Conservation (phyloP, 2,888 invertebrate genomes). For the Stomorhina lunata region DNA sequence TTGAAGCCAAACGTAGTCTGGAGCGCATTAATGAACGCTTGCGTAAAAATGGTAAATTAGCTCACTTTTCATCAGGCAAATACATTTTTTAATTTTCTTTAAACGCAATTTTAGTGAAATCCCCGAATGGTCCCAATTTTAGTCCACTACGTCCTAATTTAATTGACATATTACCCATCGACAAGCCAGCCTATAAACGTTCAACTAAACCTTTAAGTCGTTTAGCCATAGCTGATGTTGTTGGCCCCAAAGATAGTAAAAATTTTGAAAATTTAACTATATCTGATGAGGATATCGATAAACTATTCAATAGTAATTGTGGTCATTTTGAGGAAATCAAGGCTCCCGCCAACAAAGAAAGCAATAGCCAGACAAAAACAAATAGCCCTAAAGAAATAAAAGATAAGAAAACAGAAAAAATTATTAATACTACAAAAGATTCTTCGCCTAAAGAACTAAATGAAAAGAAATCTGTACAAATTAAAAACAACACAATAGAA, state of each 20-base stretch:
- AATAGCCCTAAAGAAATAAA: not conserved
- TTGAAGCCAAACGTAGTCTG: constrained; percentile 82
- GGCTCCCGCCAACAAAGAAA: constrained; percentile 21
- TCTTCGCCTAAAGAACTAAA: not conserved
- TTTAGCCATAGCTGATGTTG: constrained; percentile 74
- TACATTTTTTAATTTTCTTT: not conserved
- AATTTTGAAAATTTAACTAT: constrained; percentile 74
- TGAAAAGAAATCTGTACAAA: not conserved
- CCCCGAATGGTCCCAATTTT: constrained; percentile 72
- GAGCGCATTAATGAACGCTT: constrained; percentile 75
- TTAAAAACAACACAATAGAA: accelerated
- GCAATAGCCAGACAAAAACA: not conserved
- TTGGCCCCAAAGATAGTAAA: constrained; percentile 72
- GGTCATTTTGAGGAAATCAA: constrained; percentile 76
- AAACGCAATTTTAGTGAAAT: constrained; percentile 58
- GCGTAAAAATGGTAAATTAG: constrained; percentile 71
- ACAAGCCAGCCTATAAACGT: constrained; percentile 75
- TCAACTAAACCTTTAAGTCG: constrained; percentile 75
- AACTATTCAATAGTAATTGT: constrained; percentile 78
- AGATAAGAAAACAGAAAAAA: not conserved
- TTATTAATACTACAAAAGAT: too few species aligned
- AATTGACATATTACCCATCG: constrained; percentile 73
- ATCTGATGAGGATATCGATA: constrained; percentile 79
- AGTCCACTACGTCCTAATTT: constrained; percentile 69
- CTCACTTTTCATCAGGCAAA: too few species aligned